These are phyloP conservation scores for Oenanthe oenanthe DNA, from an alignment of 2,113 vertebrate species.

Conservation along the genomic window DNA sequence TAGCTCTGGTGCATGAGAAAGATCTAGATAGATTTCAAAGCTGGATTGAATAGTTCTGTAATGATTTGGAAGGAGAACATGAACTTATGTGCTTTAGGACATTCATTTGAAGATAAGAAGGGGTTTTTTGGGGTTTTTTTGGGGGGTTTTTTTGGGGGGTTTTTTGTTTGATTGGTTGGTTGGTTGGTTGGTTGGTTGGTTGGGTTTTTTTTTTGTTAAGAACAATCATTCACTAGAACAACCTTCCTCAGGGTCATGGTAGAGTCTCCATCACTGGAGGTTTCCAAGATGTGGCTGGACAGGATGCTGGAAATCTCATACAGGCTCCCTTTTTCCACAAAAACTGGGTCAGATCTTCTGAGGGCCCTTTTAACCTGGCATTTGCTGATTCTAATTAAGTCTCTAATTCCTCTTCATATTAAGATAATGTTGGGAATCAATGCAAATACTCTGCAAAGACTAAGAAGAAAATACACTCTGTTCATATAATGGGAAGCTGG, in stretches of 20 bases:
- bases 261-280: neutral
- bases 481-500: neutral
- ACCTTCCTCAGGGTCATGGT: neutral
- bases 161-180: no score
- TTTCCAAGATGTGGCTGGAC: neutral
- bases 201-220: neutral
- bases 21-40: neutral
- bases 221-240: neutral
- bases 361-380: neutral
- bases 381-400: neutral
- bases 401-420: neutral
- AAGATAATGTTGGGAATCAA: neutral
- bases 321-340: neutral
- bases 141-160: no score
- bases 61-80: neutral
- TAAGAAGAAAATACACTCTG: neutral
- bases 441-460: neutral
- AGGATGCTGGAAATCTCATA: neutral
- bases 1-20: neutral
- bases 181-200: no score
- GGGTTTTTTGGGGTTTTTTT: neutral
- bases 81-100: neutral
- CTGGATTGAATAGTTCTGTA: neutral
- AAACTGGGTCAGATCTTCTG: neutral
- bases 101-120: neutral